A percentile compares a stretch with the other conserved stretches of the same genome.
These are phyloP conservation scores for Aplysia californica DNA, from an alignment of 1,140 invertebrate genomes.

Conservation along the genomic window DNA sequence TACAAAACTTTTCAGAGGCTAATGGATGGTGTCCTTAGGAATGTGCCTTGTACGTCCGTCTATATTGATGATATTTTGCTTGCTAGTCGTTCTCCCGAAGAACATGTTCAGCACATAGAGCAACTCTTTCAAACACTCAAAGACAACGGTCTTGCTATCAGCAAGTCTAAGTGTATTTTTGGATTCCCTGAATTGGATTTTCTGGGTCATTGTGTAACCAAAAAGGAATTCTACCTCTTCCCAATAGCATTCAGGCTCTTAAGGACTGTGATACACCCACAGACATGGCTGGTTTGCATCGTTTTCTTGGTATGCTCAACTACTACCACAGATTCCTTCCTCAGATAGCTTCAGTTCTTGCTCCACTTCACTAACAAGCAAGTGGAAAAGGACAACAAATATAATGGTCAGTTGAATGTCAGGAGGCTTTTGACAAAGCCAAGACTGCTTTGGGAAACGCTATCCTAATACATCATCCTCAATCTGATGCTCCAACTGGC, in stretches of 20 bases:
- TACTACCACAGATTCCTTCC: conserved; percentile 14
- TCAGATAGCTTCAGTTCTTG: neutral
- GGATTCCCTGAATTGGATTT: neutral
- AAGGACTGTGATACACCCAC: neutral
- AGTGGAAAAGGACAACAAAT: conserved; percentile 1
- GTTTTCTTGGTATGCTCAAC: neutral
- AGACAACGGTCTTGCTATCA: neutral
- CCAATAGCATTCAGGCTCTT: neutral
- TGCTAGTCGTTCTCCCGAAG: neutral
- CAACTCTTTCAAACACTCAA: neutral
- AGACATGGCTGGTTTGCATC: too few relatives aligned
- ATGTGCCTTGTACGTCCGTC: neutral
- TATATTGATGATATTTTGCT: conserved; percentile 8
- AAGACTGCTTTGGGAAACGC: neutral
- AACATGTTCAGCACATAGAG: neutral
- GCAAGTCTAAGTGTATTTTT: conserved; percentile 9
- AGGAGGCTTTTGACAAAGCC: neutral
- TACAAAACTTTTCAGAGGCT: conserved; percentile 17
- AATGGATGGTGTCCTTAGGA: conserved; percentile 10
- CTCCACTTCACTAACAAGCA: neutral
- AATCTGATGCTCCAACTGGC: conserved; percentile 6
- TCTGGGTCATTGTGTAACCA: neutral
- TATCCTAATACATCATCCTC: conserved; percentile 19
- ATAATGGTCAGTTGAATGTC: neutral
- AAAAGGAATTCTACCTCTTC: neutral